Base-by-base conservation (phyloP, 1,140 invertebrate species). In the Dolichoris vasculosae region DNA sequence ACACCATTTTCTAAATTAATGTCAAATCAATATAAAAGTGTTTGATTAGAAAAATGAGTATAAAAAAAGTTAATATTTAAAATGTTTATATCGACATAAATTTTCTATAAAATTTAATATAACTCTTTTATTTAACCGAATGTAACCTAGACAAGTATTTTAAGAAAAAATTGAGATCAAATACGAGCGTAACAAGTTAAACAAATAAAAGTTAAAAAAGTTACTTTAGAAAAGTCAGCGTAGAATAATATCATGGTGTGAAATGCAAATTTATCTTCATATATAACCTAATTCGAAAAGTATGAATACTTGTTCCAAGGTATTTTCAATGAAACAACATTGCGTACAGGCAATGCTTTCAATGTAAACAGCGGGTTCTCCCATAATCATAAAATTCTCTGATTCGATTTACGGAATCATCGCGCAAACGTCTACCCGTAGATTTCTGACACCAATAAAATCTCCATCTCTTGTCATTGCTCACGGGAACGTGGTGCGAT, bases 381-480 rank as follows among this genome's bases (percentile, higher is more conserved):
- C 43, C 48, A 75, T 82, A 82, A 75, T 51, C 46, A 48, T 73
- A 75, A 82, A 73, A 82, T 26, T 82, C 64, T 55, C 46, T 38
- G 20, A 51, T 69, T 82, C 81, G 81, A 73, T 82, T 82, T 82
- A 82, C 51, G 30, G 48, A 82, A 59, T 82, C 32, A 82, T 55
- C 69, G 40, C 23, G 32, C 17, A 48, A 9, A 23, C 48, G 48
- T n/a, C 78, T 63, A 43, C 20, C 48, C 46, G 17, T 69, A 82
- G 48, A 71, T 82, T 82, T 82, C 67, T n/a, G 46, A 20, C 67
- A 32, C 32, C 81, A 32, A 82, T 82, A 81, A 81, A 81, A 81
- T 30, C 38, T 67, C 78, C 78, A 63, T 63, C 38, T 46, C 38
- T 80, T 80, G 59, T 80, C n/a, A 63, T 30, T 71, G 80, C 43